These are phyloP conservation scores for Lymantria monacha DNA, from an alignment of 2,888 invertebrate species.

Conservation along the genomic window DNA sequence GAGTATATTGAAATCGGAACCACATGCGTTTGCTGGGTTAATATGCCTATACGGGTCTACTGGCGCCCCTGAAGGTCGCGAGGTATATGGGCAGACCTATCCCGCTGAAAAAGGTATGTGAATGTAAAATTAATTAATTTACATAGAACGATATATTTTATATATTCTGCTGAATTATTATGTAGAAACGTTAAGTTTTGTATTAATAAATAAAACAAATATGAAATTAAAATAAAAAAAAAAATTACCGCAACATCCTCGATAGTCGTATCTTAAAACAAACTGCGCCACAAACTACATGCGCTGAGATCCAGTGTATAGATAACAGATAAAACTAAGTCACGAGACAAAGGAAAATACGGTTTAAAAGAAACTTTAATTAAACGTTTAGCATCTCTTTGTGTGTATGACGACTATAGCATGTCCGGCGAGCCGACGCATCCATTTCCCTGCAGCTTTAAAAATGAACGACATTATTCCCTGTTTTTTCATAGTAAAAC, in stretches of 20 bases:
- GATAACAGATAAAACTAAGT: conserved; percentile 54
- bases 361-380: conserved; percentile 69
- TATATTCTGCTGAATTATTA: too few relatives aligned
- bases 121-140: too few relatives aligned
- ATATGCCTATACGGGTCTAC: too few relatives aligned
- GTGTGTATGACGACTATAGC: conserved; percentile 47
- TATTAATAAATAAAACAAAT: too few relatives aligned
- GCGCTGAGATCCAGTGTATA: conserved; percentile 39
- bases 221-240: neutral
- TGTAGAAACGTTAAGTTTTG: too few relatives aligned
- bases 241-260: neutral
- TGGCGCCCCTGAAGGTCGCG: too few relatives aligned
- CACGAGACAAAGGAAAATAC: conserved; percentile 46
- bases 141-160: too few relatives aligned
- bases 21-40: too few relatives aligned
- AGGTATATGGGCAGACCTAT: too few relatives aligned
- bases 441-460: conserved; percentile 44
- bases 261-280: conserved; percentile 13
- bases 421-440: conserved; percentile 32
- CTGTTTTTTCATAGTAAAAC: too few relatives aligned
- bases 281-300: conserved; percentile 23
- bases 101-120: too few relatives aligned
- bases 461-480: conserved; percentile 7
- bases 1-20: too few relatives aligned
- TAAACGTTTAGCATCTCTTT: conserved; percentile 51